Percentiles rank a stretch among this genome's conserved stretches.
Evolutionary conservation across 2,113 vertebrate species (phyloP).

Genomic region (Dipodomys merriami): DNA sequence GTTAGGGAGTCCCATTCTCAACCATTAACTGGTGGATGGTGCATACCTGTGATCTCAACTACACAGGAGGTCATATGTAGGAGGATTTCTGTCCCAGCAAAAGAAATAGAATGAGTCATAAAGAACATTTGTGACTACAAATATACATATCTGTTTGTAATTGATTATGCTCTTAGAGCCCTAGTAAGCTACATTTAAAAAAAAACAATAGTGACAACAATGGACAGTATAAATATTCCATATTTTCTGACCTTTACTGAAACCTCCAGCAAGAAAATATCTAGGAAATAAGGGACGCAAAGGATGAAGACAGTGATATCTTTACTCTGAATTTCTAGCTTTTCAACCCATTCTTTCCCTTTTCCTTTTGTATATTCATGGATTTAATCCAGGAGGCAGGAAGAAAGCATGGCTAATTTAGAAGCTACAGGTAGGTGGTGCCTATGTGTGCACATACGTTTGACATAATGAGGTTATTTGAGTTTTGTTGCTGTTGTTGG

Average conservation of each 20-base stretch:
- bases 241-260: background rate
- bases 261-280: background rate
- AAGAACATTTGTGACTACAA: background rate
- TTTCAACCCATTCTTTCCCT: background rate
- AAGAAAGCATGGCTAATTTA: background rate
- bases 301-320: background rate
- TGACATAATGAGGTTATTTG: background rate
- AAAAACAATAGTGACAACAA: background rate
- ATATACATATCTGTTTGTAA: background rate
- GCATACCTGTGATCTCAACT: no score
- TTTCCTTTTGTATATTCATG: background rate
- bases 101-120: background rate
- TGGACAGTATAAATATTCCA: background rate
- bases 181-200: background rate
- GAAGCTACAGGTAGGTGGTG: background rate
- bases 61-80: no score
- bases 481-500: conserved; percentile 21
- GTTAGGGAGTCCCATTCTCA: no score
- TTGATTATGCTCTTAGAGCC: background rate
- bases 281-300: background rate
- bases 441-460: background rate
- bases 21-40: no score
- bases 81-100: no score
- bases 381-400: background rate
- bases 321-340: background rate